phyloP scores from a whole-genome alignment of 2,113 vertebrate genomes.

The Gnathochromis pfefferi region DNA sequence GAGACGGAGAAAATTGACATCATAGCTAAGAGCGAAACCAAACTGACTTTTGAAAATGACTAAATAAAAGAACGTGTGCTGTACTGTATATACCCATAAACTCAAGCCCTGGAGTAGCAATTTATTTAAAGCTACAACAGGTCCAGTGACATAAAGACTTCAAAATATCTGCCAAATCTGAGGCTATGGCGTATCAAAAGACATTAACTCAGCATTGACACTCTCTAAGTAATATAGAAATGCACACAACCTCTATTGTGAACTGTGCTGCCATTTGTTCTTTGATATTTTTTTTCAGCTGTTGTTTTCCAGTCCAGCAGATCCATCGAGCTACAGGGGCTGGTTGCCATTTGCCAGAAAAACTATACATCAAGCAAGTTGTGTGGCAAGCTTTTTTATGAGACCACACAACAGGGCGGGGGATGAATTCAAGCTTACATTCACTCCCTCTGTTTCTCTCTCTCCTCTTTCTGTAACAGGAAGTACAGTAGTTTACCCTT shows the following conservation, averaged over 20 bases:
- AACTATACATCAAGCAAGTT: conserved; percentile 43
- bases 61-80: not conserved
- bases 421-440: not conserved
- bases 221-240: not conserved
- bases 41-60: not conserved
- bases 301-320: conserved; percentile 37
- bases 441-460: not conserved
- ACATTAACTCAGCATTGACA: not conserved
- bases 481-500: conserved; percentile 3
- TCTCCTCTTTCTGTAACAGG: not conserved
- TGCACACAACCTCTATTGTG: not conserved
- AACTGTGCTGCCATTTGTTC: not conserved
- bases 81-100: not conserved
- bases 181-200: not conserved
- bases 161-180: not conserved
- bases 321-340: conserved; percentile 30
- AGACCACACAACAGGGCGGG: not conserved
- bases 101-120: not conserved
- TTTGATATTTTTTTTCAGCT: not conserved
- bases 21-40: not conserved
- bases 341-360: conserved; percentile 29
- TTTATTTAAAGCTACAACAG: not conserved
- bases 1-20: not conserved
- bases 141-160: not conserved
- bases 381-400: conserved; percentile 35